phyloP scores from a whole-genome alignment of 2,113 vertebrate genomes.

The Phodopus roborovskii region DNA sequence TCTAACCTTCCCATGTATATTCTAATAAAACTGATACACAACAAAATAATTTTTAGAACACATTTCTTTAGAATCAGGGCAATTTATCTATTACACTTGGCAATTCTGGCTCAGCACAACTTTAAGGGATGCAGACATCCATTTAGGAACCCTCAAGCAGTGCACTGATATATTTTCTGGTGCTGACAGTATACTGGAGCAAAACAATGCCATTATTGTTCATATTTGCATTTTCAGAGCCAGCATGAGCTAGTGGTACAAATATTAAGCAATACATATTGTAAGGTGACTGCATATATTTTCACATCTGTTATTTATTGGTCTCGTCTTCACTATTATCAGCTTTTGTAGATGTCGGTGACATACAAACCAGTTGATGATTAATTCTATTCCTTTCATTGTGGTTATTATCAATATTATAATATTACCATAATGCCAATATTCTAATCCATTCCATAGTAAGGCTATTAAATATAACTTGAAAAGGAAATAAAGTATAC shows the following conservation, averaged over 20 bases:
- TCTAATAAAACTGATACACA: not conserved
- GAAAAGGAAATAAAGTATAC: not conserved
- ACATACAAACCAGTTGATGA: not conserved
- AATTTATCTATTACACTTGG: not conserved
- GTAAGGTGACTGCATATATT: not conserved
- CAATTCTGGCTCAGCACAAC: not conserved
- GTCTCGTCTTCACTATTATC: not conserved
- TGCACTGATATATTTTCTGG: not conserved
- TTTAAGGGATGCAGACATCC: not conserved
- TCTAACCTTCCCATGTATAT: not conserved
- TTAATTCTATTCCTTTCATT: not conserved
- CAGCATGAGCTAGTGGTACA: not conserved
- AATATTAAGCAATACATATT: not conserved
- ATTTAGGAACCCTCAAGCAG: not conserved
- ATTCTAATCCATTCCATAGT: not conserved
- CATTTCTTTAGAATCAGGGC: not conserved
- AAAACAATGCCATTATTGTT: not conserved
- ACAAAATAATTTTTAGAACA: not conserved
- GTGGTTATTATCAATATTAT: not conserved
- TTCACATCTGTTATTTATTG: not conserved
- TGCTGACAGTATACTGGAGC: not conserved
- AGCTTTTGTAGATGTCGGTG: not conserved
- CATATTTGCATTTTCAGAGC: not conserved
- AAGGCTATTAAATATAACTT: not conserved
- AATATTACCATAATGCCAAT: not conserved